A percentile compares a stretch with the other conserved stretches of the same genome.
These are phyloP conservation scores for Myotis daubentonii DNA, from an alignment of 2,797 vertebrate species.

Conservation along the genomic window DNA sequence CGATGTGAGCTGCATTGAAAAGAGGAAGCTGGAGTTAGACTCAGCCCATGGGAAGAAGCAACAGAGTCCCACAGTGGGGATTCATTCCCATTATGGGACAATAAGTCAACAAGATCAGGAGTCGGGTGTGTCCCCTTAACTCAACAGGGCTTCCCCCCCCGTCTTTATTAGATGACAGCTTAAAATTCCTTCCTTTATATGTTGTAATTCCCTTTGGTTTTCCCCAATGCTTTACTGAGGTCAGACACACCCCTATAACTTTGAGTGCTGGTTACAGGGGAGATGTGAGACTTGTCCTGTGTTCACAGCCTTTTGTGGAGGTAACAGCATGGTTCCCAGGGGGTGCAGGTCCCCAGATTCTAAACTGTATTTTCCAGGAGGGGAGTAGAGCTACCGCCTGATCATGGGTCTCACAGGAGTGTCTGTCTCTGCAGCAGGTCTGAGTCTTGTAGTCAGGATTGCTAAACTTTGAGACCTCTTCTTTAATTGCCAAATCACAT, in stretches of 20 bases:
- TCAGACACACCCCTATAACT: conserved; percentile 19
- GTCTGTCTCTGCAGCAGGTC: neutral
- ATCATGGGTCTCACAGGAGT: neutral
- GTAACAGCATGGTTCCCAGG: neutral
- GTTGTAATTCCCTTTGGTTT: conserved; percentile 63
- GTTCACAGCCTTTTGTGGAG: neutral
- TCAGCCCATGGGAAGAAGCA: neutral
- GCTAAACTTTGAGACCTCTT: conserved; percentile 22
- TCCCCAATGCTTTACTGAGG: neutral
- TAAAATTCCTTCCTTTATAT: conserved; percentile 65
- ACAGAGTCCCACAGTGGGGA: neutral
- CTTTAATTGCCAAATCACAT: conserved; percentile 50
- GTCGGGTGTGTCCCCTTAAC: neutral
- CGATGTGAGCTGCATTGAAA: neutral
- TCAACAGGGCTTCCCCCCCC: neutral
- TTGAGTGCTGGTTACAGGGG: neutral
- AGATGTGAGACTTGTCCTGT: neutral
- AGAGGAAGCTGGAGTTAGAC: neutral
- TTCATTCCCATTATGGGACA: neutral
- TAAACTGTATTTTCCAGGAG: neutral
- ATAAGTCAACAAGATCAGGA: conserved; percentile 29
- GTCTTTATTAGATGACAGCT: conserved; percentile 50
- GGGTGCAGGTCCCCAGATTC: neutral
- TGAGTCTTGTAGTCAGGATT: neutral
- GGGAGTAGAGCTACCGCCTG: neutral